A percentile compares a stretch with the other conserved stretches of the same genome.
phyloP scores from a whole-genome alignment of 2,113 vertebrate species.

The Scopus umbretta region DNA sequence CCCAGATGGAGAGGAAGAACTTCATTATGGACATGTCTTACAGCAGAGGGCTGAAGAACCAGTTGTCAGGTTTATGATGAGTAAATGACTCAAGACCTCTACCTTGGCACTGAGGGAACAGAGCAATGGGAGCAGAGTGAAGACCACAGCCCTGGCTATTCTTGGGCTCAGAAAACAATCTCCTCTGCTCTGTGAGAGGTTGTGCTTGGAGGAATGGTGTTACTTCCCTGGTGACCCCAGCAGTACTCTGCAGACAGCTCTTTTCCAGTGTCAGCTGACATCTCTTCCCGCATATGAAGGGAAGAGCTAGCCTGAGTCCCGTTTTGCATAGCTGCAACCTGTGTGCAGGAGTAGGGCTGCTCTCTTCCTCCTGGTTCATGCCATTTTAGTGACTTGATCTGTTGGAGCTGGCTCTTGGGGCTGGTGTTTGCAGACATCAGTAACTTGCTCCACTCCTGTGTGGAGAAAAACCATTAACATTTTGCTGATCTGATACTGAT shows the following conservation, averaged over 20 bases:
- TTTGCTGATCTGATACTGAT: background rate
- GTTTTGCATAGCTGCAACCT: background rate
- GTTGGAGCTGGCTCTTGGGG: background rate
- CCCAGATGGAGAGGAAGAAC: background rate
- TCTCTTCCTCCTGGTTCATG: background rate
- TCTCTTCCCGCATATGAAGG: background rate
- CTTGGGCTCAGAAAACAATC: background rate
- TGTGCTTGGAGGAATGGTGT: background rate
- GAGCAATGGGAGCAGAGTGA: too few relatives aligned
- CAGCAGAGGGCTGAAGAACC: background rate
- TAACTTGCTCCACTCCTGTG: background rate
- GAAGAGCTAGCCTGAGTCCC: background rate
- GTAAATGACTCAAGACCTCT: background rate
- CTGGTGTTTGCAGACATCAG: background rate
- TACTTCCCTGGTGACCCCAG: background rate
- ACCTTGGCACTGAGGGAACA: background rate
- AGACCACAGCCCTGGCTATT: background rate
- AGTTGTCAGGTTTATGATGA: background rate
- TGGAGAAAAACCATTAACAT: background rate
- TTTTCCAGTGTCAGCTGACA: background rate
- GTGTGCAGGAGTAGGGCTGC: background rate
- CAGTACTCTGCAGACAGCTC: background rate
- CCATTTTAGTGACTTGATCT: rapidly evolving
- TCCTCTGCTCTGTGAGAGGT: background rate
- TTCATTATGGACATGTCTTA: background rate